phyloP scores from a whole-genome alignment of 2,888 invertebrate genomes.

The Adelphocoris suturalis region DNA sequence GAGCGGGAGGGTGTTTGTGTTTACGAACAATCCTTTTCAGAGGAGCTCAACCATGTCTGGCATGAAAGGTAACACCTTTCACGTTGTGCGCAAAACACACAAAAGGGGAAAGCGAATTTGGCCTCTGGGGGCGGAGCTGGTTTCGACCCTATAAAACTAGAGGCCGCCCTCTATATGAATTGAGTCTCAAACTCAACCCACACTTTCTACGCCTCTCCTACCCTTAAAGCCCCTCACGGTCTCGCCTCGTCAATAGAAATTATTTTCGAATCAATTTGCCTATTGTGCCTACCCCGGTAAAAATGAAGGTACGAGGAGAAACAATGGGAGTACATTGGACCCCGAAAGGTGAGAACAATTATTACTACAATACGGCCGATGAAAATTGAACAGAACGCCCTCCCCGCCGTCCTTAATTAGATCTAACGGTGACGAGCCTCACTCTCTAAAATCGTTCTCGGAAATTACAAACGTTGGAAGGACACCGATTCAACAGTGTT shows the following conservation, averaged over 20 bases:
- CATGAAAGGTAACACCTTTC: slow-evolving; percentile 26
- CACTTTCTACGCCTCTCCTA: slow-evolving; percentile 42
- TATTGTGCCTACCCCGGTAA: slow-evolving; percentile 46
- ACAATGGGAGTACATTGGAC: slow-evolving; percentile 22
- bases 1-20: background rate
- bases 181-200: slow-evolving; percentile 12
- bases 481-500: slow-evolving; percentile 34
- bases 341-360: slow-evolving; percentile 52
- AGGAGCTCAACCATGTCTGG: background rate
- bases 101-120: slow-evolving; percentile 45
- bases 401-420: slow-evolving; percentile 48
- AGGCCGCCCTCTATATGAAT: slow-evolving; percentile 18
- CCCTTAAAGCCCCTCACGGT: slow-evolving; percentile 26
- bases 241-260: slow-evolving; percentile 60
- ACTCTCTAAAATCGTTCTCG: slow-evolving; percentile 42
- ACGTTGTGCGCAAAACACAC: slow-evolving; percentile 6
- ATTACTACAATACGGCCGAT: slow-evolving; percentile 48
- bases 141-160: background rate
- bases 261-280: slow-evolving; percentile 67
- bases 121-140: slow-evolving; percentile 18
- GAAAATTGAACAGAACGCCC: slow-evolving; percentile 47
- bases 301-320: slow-evolving; percentile 52
- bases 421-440: slow-evolving; percentile 45
- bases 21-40: background rate
- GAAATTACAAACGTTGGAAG: slow-evolving; percentile 43